Percentiles rank a stretch among this genome's conserved stretches.
These are phyloP conservation scores for Meriones unguiculatus DNA, from an alignment of 2,113 vertebrate species.

Conservation along the genomic window DNA sequence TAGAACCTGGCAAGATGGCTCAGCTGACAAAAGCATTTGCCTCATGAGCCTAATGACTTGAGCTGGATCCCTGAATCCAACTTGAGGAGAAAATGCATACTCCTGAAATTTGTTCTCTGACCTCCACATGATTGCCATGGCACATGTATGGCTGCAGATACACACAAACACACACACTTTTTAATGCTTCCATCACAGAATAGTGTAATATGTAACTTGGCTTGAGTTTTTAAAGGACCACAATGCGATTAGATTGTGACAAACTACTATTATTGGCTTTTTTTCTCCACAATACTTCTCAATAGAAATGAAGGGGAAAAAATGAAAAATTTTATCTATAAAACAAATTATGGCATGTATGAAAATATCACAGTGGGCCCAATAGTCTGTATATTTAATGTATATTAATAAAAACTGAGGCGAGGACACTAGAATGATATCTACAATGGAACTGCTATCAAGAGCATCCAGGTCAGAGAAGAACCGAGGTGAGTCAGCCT, in stretches of 20 bases:
- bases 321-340: neutral
- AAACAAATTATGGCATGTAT: neutral
- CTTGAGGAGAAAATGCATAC: neutral
- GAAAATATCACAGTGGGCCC: neutral
- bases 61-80: neutral
- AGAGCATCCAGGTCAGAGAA: neutral
- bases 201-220: neutral
- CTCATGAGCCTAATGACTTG: too few species aligned
- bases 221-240: neutral
- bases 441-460: neutral
- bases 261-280: neutral
- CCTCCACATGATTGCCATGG: neutral
- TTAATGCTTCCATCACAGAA: neutral
- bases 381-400: neutral
- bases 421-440: neutral
- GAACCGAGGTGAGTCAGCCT: too few species aligned
- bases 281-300: neutral
- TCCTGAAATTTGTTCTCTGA: neutral
- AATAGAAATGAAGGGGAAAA: neutral
- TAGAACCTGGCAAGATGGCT: neutral
- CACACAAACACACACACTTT: neutral
- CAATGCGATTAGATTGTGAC: neutral
- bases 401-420: neutral
- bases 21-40: neutral
- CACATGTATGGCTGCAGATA: neutral